Evolutionary conservation across 2,888 invertebrate species (phyloP).

Genomic region (Encarsia formosa): DNA sequence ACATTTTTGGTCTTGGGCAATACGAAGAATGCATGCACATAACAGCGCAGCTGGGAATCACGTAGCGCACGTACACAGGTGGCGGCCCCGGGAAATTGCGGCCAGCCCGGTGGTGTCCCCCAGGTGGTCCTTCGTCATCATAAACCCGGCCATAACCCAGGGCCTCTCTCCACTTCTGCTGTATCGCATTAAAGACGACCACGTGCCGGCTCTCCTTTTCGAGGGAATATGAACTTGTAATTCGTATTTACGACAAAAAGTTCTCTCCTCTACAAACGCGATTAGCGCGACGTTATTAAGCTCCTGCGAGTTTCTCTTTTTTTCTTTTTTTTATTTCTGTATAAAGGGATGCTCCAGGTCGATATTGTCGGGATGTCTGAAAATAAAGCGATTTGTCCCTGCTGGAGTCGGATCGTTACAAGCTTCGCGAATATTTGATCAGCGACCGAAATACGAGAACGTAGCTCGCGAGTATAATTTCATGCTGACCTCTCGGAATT

Average conservation of each 20-base stretch:
- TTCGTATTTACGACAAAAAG: slow-evolving; percentile 49
- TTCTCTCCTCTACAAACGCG: slow-evolving; percentile 30
- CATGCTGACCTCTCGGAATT: slow-evolving; percentile 12
- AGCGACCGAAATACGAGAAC: slow-evolving; percentile 10
- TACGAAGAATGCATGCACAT: too few species aligned
- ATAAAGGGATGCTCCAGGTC: too few species aligned
- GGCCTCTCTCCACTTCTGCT: slow-evolving; percentile 15
- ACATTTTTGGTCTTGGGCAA: too few species aligned
- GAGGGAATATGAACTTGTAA: slow-evolving; percentile 39
- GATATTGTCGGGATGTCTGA: too few species aligned
- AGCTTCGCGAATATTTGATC: slow-evolving; percentile 1
- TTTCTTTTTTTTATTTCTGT: too few species aligned
- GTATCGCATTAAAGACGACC: too few species aligned
- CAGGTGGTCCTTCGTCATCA: slow-evolving; percentile 52
- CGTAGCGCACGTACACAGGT: slow-evolving; percentile 36
- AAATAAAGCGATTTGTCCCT: too few species aligned
- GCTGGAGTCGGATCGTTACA: too few species aligned
- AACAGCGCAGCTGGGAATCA: too few species aligned
- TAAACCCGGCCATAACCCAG: slow-evolving; percentile 41
- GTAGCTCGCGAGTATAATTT: neutral
- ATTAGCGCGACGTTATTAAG: slow-evolving; percentile 17
- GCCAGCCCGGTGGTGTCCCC: slow-evolving; percentile 40
- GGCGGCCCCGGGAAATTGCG: slow-evolving; percentile 44
- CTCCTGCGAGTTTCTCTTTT: too few species aligned
- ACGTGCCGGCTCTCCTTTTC: neutral